Evolutionary conservation across 2,797 vertebrate genomes (phyloP).

Genomic region (Tokudaia muenninki): DNA sequence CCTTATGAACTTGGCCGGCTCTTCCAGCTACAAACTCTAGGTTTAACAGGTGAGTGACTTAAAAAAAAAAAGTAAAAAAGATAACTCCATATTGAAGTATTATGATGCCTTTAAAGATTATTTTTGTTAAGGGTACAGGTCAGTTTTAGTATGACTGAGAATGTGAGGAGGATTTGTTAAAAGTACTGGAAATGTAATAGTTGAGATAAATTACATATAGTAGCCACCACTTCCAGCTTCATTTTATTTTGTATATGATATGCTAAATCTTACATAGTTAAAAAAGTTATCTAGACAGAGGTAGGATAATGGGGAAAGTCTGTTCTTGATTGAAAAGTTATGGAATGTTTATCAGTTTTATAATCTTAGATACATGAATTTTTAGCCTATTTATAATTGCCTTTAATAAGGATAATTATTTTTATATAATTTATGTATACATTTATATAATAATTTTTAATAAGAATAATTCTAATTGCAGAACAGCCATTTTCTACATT

Average conservation of each 20-base stretch:
- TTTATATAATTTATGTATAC: background rate
- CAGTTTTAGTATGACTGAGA: slow-evolving; percentile 55
- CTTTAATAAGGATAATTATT: slow-evolving; percentile 31
- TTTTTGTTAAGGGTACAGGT: slow-evolving; percentile 26
- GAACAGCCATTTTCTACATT: background rate
- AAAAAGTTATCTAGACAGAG: background rate
- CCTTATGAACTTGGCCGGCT: slow-evolving; percentile 99
- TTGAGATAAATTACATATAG: background rate
- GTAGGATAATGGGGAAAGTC: background rate
- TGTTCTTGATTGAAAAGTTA: slow-evolving; percentile 48
- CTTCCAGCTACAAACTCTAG: slow-evolving; percentile 98
- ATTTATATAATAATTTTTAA: background rate
- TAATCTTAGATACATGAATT: slow-evolving; percentile 48
- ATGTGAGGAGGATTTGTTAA: background rate
- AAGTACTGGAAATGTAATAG: slow-evolving; percentile 38
- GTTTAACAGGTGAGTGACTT: slow-evolving; percentile 94
- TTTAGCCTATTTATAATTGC: slow-evolving; percentile 23
- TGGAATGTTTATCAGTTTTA: background rate
- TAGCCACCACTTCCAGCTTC: background rate
- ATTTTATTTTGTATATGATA: slow-evolving; percentile 13
- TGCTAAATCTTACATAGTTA: slow-evolving; percentile 20
- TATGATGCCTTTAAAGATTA: slow-evolving; percentile 44
- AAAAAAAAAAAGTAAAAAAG: background rate
- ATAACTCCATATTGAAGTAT: background rate
- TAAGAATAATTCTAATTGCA: slow-evolving; percentile 10